Evolutionary conservation across 2,797 vertebrate species (phyloP).

Genomic region (Buphagus erythrorhynchus): DNA sequence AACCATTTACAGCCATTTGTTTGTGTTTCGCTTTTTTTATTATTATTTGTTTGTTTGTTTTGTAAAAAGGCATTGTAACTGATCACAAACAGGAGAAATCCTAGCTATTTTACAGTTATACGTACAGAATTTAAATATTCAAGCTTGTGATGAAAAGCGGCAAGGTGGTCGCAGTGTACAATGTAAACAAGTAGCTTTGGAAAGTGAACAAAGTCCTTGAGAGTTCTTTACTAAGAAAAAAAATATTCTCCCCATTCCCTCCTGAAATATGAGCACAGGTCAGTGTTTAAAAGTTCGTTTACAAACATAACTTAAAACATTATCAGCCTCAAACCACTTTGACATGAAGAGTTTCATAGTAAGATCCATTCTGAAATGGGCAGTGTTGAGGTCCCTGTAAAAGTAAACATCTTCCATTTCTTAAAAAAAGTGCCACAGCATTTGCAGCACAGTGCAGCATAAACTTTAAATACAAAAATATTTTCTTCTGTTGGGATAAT

Average conservation of each 20-base stretch:
- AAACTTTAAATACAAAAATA: slow-evolving; percentile 98
- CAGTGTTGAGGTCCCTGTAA: slow-evolving; percentile 91
- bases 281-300: slow-evolving; percentile 77
- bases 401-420: slow-evolving; percentile 87
- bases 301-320: slow-evolving; percentile 83
- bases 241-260: slow-evolving; percentile 74
- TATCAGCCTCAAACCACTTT: slow-evolving; percentile 84
- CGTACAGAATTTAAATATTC: slow-evolving; percentile 98
- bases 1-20: slow-evolving; percentile 92
- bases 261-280: slow-evolving; percentile 81
- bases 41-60: slow-evolving; percentile 38
- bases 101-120: slow-evolving; percentile 93
- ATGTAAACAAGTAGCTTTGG: slow-evolving; percentile 98
- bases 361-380: slow-evolving; percentile 93
- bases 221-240: slow-evolving; percentile 80
- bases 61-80: slow-evolving; percentile 86
- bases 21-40: neutral
- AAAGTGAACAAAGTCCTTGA: slow-evolving; percentile 90
- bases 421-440: slow-evolving; percentile 86
- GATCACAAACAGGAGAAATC: slow-evolving; percentile 84
- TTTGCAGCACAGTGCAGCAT: slow-evolving; percentile 88
- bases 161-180: slow-evolving; percentile 89
- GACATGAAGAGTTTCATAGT: slow-evolving; percentile 79
- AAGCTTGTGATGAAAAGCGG: slow-evolving; percentile 89
- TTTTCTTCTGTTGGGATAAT: slow-evolving; percentile 85